phyloP scores from a whole-genome alignment of 2,888 invertebrate genomes.

The Aphodius granarius region DNA sequence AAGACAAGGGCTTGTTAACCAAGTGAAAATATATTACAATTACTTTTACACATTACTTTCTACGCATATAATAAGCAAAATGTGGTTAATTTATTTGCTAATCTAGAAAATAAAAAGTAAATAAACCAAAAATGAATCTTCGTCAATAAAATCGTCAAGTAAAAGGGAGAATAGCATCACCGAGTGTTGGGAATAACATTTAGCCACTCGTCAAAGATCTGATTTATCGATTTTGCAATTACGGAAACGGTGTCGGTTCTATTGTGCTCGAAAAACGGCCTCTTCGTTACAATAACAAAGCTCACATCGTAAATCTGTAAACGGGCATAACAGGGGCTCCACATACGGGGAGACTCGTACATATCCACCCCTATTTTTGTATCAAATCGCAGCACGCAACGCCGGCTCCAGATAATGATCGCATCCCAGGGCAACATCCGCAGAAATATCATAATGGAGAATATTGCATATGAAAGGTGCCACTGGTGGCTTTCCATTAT shows the following conservation, averaged over 20 bases:
- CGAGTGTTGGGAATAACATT: background rate
- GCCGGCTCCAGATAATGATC: slow-evolving; percentile 31
- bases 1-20: no score
- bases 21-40: no score
- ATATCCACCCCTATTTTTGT: slow-evolving; percentile 13
- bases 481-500: background rate
- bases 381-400: slow-evolving; percentile 24
- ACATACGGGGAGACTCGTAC: slow-evolving; percentile 8
- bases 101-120: no score
- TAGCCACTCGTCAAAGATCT: background rate
- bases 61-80: no score
- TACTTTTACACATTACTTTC: no score
- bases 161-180: no score
- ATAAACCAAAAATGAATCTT: no score
- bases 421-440: background rate
- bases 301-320: slow-evolving; percentile 21
- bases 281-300: slow-evolving; percentile 16
- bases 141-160: no score
- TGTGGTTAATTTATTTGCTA: no score
- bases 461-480: slow-evolving; percentile 4
- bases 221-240: slow-evolving; percentile 23
- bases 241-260: slow-evolving; percentile 5
- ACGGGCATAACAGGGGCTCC: slow-evolving; percentile 5
- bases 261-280: slow-evolving; percentile 17
- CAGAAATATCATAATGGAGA: slow-evolving; percentile 4